A percentile compares a stretch with the other conserved stretches of the same genome.
These are phyloP conservation scores for Mola mola DNA, from an alignment of 2,113 vertebrate species.

Conservation along the genomic window DNA sequence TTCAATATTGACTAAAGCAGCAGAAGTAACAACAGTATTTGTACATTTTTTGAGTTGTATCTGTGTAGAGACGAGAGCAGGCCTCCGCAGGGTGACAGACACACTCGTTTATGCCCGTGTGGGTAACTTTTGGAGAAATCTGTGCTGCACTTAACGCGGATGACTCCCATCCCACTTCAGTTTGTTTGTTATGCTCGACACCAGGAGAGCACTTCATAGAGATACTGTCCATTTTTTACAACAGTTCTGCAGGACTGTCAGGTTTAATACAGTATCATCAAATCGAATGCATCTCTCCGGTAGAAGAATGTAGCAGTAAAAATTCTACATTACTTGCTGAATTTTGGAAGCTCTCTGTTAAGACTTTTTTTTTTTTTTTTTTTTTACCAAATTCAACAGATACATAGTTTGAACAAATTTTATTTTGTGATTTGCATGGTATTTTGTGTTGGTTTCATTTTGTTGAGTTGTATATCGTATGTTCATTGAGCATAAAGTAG, in stretches of 20 bases:
- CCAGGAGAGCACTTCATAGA: slow-evolving; percentile 46
- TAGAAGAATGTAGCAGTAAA: slow-evolving; percentile 2
- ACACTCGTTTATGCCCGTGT: slow-evolving; percentile 61
- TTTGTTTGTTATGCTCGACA: slow-evolving; percentile 56
- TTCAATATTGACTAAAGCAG: too few relatives aligned
- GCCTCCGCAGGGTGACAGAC: slow-evolving; percentile 25
- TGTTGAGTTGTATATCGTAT: too few relatives aligned
- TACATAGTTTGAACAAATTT: too few relatives aligned
- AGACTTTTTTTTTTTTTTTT: neutral
- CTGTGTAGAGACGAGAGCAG: too few relatives aligned
- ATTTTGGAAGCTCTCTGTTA: neutral
- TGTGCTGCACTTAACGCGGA: slow-evolving; percentile 50
- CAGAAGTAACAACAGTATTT: too few relatives aligned
- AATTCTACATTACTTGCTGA: neutral
- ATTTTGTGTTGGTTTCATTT: too few relatives aligned
- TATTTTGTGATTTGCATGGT: too few relatives aligned
- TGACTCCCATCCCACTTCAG: slow-evolving; percentile 47
- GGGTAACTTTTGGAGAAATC: slow-evolving; percentile 51
- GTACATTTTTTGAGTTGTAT: too few relatives aligned
- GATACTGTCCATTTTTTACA: too few relatives aligned
- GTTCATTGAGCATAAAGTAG: too few relatives aligned
- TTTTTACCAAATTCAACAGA: too few relatives aligned
- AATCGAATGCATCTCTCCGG: slow-evolving; percentile 16
- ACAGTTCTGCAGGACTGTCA: slow-evolving; percentile 9
- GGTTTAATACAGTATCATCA: slow-evolving; percentile 37